Conservation (phyloP, 2,888 invertebrate genomes). For the Lasioglossum lativentre region DNA sequence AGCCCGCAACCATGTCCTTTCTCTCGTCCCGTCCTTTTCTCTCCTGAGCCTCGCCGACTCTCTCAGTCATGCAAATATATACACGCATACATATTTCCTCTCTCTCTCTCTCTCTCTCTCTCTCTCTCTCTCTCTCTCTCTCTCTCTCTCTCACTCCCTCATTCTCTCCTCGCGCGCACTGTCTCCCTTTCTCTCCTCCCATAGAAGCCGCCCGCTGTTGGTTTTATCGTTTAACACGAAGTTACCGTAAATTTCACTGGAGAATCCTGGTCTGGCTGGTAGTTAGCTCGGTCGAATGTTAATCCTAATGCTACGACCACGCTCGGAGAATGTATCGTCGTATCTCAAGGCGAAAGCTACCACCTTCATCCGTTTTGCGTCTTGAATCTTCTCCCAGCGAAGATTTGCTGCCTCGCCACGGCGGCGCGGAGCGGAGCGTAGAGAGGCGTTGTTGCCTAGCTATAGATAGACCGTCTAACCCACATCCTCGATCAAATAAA, state of each 20-base stretch:
- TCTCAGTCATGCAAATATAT: conserved; percentile 54
- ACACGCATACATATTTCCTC: conserved; percentile 47
- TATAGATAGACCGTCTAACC: conserved; percentile 27
- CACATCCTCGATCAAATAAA: background rate
- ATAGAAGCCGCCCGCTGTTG: conserved; percentile 72
- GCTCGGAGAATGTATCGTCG: conserved; percentile 62
- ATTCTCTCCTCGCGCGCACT: no score
- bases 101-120: conserved; percentile 21
- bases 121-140: background rate
- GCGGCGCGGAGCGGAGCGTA: no score
- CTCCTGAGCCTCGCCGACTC: conserved; percentile 7
- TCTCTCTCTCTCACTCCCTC: no score
- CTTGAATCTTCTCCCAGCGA: conserved; percentile 48
- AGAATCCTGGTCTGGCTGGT: conserved; percentile 69
- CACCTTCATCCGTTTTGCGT: conserved; percentile 47
- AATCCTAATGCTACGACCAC: conserved; percentile 68
- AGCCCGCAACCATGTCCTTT: conserved; percentile 57
- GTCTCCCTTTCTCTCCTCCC: conserved; percentile 37
- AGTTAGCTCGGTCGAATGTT: conserved; percentile 75
- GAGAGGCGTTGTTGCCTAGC: conserved; percentile 22
- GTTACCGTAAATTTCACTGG: conserved; percentile 75
- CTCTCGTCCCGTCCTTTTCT: conserved; percentile 41
- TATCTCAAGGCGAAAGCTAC: conserved; percentile 57
- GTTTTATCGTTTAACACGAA: conserved; percentile 80
- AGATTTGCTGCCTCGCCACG: conserved; percentile 39